Conservation (phyloP, 2,888 invertebrate genomes). For the Cephonodes hylas region DNA sequence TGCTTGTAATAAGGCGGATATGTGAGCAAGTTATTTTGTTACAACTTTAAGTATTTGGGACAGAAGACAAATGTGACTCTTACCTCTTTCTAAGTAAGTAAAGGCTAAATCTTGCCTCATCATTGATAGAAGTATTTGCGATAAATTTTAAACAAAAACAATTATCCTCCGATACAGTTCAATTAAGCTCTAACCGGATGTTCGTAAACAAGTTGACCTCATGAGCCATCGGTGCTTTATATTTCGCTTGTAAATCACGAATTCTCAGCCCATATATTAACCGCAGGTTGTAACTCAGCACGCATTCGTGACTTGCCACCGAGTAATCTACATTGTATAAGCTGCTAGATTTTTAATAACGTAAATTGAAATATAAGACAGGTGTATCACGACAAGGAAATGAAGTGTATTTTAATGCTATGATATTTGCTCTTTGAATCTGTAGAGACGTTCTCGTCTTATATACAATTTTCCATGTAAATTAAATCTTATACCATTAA, state of each 20-base stretch:
- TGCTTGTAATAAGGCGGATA: not conserved
- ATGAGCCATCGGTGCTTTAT: conserved; percentile 47
- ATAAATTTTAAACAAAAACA: not conserved
- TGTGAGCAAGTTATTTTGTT: not conserved
- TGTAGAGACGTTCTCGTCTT: too few species aligned
- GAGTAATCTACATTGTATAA: conserved; percentile 16
- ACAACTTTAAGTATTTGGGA: not conserved
- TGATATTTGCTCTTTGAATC: not conserved
- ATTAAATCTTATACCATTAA: too few species aligned
- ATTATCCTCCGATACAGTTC: conserved; percentile 12
- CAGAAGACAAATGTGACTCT: too few species aligned
- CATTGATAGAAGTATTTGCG: not conserved
- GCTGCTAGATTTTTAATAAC: conserved; percentile 18
- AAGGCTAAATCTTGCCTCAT: not conserved
- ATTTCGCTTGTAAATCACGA: conserved; percentile 53
- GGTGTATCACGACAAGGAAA: conserved; percentile 1
- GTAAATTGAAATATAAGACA: not conserved
- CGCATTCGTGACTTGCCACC: conserved; percentile 51
- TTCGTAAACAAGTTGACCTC: conserved; percentile 55
- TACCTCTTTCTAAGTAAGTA: too few species aligned
- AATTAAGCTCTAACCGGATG: conserved; percentile 50
- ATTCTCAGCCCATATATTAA: conserved; percentile 40
- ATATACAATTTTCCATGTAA: too few species aligned
- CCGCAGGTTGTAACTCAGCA: conserved; percentile 43
- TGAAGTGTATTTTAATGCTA: not conserved